Evolutionary conservation across 2,113 vertebrate species (phyloP), one percentile per base, ranked within the genome.

Genomic region (Poecilia latipinna): DNA sequence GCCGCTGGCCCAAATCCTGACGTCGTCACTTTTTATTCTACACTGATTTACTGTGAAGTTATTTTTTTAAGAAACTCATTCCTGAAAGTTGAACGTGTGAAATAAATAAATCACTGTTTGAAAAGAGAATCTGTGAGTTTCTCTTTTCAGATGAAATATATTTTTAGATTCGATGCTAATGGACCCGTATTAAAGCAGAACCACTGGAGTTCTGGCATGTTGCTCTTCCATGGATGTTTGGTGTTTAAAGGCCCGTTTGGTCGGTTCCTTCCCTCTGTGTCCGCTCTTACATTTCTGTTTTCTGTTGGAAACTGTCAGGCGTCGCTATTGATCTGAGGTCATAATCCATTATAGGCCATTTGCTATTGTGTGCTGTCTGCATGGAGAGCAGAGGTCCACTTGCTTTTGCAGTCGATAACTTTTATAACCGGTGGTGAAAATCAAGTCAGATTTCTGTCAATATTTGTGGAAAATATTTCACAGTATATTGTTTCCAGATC

Each of bases 391-490:
- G 17, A 67, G 17, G 10, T 65, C 83, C 72, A 61, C 72, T 84
- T 73, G 70, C 74, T 85, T 73, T 80, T 71, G 51, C 71, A 79
- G 61, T 86, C 85, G 60, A 82, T 89, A 77, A 51, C 75, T 70
- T 82, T 81, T 77, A 72, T 48, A 84, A 79, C 66, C 70, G 68
- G 35, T 67, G 42, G 74, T 64, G 31, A 74, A 78, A 66, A 39
- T 79, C 61, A 68, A 48, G 6, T 85, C 72, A 72, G 72, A 31
- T 65, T 77, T 78, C 65, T 78, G 71, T 87, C 81, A 88, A 79
- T 88, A 85, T 84, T 69, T 86, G 75, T 81, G 15, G 33, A 82
- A 82, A 80, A 76, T 60, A 72, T 65, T 12, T 69, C 48, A 66
- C 6, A 15, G 33, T 68, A 65, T n/a, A 72, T 62, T 75, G 51